These are phyloP conservation scores for Sciurus carolinensis DNA, from an alignment of 2,797 vertebrate genomes.

Conservation along the genomic window DNA sequence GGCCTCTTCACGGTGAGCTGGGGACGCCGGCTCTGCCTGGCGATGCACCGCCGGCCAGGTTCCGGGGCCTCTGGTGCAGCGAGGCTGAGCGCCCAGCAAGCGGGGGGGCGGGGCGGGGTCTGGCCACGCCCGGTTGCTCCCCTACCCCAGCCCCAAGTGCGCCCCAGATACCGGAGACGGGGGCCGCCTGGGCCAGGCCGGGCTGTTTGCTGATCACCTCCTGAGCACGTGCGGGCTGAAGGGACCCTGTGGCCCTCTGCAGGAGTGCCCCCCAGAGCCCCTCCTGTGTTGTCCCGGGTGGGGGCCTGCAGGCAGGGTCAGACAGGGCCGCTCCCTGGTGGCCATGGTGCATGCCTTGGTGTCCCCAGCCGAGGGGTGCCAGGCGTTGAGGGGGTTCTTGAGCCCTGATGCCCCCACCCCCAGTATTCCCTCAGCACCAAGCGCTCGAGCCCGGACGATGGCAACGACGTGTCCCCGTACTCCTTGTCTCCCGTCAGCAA, in stretches of 20 bases:
- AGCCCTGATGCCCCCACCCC: neutral
- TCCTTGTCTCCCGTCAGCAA: conserved; percentile 99
- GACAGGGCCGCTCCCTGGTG: neutral
- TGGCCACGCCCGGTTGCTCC: neutral
- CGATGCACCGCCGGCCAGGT: neutral
- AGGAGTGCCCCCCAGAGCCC: neutral
- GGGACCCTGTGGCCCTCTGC: neutral
- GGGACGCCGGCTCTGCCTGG: rapidly evolving
- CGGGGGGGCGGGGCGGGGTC: no score
- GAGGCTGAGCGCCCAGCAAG: neutral
- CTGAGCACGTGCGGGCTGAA: neutral
- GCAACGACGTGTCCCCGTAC: conserved; percentile 97
- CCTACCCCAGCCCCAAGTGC: neutral
- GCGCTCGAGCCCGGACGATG: conserved; percentile 95
- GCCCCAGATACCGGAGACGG: neutral
- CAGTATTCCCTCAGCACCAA: conserved; percentile 98
- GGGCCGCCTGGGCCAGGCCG: no score
- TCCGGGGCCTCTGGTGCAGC: neutral
- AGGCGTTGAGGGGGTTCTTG: no score
- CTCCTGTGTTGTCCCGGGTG: neutral
- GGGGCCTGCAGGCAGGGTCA: neutral
- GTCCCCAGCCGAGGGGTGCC: no score
- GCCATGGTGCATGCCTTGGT: no score
- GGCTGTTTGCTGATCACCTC: neutral
- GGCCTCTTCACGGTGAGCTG: conserved; percentile 96